Evolutionary conservation across 2,888 invertebrate genomes (phyloP).

Genomic region (Notodonta ziczac): DNA sequence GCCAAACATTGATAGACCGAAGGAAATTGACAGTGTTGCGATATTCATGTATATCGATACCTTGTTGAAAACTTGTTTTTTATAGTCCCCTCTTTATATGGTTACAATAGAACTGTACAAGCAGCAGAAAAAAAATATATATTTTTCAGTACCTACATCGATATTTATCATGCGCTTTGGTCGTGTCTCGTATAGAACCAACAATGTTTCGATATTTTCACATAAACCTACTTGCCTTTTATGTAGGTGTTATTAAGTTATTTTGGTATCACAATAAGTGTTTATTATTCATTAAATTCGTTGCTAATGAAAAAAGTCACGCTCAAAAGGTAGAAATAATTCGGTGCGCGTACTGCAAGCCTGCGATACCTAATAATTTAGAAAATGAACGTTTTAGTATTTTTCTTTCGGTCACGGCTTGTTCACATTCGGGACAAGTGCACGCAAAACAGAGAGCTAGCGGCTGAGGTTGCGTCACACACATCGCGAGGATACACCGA

Average conservation of each 20-base stretch:
- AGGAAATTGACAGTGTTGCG: conserved; percentile 50
- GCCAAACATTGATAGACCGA: conserved; percentile 53
- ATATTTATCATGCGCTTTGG: no score
- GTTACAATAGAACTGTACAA: no score
- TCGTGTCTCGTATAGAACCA: no score
- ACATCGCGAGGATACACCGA: conserved; percentile 52
- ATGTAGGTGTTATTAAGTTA: background rate
- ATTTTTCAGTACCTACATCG: no score
- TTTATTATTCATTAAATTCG: background rate
- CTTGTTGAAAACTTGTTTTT: background rate
- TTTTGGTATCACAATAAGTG: background rate
- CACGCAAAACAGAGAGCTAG: conserved; percentile 81
- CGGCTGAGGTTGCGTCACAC: conserved; percentile 63
- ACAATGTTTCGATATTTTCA: no score
- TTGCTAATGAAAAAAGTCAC: background rate
- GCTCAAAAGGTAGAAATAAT: conserved; percentile 1
- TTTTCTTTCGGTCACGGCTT: conserved; percentile 75
- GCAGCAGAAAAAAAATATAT: no score
- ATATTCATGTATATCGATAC: conserved; percentile 27
- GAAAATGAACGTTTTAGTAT: conserved; percentile 75
- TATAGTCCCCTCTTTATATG: background rate
- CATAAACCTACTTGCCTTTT: no score
- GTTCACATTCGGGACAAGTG: conserved; percentile 80
- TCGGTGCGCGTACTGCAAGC: conserved; percentile 27
- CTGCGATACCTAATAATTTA: conserved; percentile 58